These are phyloP conservation scores for Lordiphosa fenestrarum DNA, from an alignment of 2,888 invertebrate species.

Conservation along the genomic window DNA sequence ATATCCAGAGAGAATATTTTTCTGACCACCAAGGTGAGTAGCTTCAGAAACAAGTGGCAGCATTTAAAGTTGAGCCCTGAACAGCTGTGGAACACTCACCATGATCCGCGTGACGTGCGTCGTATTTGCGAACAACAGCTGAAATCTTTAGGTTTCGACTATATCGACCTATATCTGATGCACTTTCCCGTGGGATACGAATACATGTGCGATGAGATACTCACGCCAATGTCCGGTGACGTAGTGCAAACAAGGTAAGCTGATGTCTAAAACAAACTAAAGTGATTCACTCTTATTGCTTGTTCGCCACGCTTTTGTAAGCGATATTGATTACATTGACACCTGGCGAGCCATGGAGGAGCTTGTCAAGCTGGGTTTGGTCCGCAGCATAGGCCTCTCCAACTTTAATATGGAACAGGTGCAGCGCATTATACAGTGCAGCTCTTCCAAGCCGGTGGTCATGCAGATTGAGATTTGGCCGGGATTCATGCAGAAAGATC, in stretches of 20 bases:
- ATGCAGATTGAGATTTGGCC: slow-evolving; percentile 79
- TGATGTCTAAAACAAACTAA: neutral
- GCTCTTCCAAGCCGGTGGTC: slow-evolving; percentile 74
- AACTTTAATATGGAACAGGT: slow-evolving; percentile 77
- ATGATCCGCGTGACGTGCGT: slow-evolving; percentile 85
- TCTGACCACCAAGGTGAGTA: slow-evolving; percentile 72
- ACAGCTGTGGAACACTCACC: slow-evolving; percentile 78
- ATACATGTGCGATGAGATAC: slow-evolving; percentile 79
- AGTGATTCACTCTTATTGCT: neutral
- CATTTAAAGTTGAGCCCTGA: too few species aligned
- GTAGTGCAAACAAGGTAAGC: slow-evolving; percentile 38
- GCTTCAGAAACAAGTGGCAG: neutral
- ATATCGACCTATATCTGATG: slow-evolving; percentile 90
- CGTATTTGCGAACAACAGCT: slow-evolving; percentile 84
- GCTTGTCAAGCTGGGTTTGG: slow-evolving; percentile 69
- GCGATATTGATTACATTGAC: slow-evolving; percentile 81
- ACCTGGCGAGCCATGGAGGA: slow-evolving; percentile 78
- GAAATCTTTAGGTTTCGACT: slow-evolving; percentile 84
- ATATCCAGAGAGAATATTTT: slow-evolving; percentile 80
- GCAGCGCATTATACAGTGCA: slow-evolving; percentile 71
- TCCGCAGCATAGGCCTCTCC: slow-evolving; percentile 76
- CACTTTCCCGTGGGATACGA: slow-evolving; percentile 90
- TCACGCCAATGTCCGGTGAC: slow-evolving; percentile 21
- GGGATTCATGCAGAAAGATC: slow-evolving; percentile 79
- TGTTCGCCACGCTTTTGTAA: neutral